Evolutionary conservation across 1,140 invertebrate species (phyloP), one percentile per base, ranked within the genome.

Genomic region (Vanessa tameamea): DNA sequence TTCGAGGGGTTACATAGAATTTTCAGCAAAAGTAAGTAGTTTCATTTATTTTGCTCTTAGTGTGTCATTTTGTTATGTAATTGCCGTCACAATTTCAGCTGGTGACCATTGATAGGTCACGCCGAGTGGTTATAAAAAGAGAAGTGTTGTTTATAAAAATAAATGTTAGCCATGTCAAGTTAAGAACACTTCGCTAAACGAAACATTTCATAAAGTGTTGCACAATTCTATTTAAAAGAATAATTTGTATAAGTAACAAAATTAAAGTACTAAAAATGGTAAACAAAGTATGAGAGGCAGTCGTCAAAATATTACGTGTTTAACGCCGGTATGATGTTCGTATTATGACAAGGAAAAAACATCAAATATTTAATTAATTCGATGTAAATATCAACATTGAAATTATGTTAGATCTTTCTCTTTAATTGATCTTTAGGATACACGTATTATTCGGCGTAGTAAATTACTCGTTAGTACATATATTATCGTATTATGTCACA

Each of bases 1-100:
- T 63, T 69, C 48, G 47, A 69, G 53, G 66, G 20, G 53, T 57
- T 69, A 55, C 51, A 57, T 57, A 71, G 75, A 78, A 81, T 83
- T 84, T 86, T 86, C 83, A 85, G 81, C 76, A 55, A 79, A 80
- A 82, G 85, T 87, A 81, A 85, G 85, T 87, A 82, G 65, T 75
- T 72, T 72, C 75, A 55, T 26, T 57, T 72, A 47, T 72, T 65
- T n/a, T 72, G 48, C 63, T 61, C 57, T 65, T 65, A 57, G 50
- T 50, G 48, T 57, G 50, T 53, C 48, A 23, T 16, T 65, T 65
- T 72, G 69, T 75, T 75, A 75, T 70, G 68, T 75, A 75, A 75
- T 75, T 75, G 73, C 31, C 13, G 23, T 61, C 31, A 61, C 14
- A 14, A 61, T 3, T 37, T 37, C 0, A 23, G 9, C 23, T 37